Percentiles rank a stretch among this genome's conserved stretches.
phyloP scores from a whole-genome alignment of 2,888 invertebrate species.

The Andricus curvator region DNA sequence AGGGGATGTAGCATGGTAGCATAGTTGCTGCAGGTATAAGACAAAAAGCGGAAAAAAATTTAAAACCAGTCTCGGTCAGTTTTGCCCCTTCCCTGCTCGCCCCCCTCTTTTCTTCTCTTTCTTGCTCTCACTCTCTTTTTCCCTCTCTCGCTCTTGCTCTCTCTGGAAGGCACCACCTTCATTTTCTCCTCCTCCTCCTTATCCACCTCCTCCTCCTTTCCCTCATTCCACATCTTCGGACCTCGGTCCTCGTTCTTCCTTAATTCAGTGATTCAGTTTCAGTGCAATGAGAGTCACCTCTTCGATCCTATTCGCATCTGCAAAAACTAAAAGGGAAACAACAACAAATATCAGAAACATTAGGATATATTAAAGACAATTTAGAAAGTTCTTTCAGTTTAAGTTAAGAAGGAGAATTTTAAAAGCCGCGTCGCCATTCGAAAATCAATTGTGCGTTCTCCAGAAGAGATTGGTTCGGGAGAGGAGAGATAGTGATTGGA shows the following conservation, averaged over 20 bases:
- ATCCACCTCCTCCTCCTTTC: conserved; percentile 41
- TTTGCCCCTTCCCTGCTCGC: conserved; percentile 48
- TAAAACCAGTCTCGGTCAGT: conserved; percentile 59
- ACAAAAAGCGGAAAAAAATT: conserved; percentile 56
- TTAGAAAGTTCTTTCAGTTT: neutral
- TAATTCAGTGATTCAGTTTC: neutral
- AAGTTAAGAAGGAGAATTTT: neutral
- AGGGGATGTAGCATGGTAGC: conserved; percentile 5
- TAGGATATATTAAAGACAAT: neutral
- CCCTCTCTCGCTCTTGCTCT: conserved; percentile 54
- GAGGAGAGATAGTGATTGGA: conserved; percentile 14
- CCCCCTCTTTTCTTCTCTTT: conserved; percentile 43
- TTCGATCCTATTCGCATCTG: conserved; percentile 64
- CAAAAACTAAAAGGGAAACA: conserved; percentile 1
- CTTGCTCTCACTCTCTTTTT: conserved; percentile 49
- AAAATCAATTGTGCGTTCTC: conserved; percentile 35
- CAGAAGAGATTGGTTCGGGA: conserved; percentile 1
- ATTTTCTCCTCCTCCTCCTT: conserved; percentile 49
- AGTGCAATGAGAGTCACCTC: conserved; percentile 68
- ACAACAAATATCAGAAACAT: neutral
- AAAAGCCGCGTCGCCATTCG: conserved; percentile 19
- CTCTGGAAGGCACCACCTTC: conserved; percentile 34
- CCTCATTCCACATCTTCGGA: conserved; percentile 47
- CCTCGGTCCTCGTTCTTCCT: conserved; percentile 32
- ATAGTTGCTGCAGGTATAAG: conserved; percentile 46